A percentile compares a stretch with the other conserved stretches of the same genome.
Conservation (phyloP, 1,140 invertebrate species). For the Ctenoplectra terminalis region DNA sequence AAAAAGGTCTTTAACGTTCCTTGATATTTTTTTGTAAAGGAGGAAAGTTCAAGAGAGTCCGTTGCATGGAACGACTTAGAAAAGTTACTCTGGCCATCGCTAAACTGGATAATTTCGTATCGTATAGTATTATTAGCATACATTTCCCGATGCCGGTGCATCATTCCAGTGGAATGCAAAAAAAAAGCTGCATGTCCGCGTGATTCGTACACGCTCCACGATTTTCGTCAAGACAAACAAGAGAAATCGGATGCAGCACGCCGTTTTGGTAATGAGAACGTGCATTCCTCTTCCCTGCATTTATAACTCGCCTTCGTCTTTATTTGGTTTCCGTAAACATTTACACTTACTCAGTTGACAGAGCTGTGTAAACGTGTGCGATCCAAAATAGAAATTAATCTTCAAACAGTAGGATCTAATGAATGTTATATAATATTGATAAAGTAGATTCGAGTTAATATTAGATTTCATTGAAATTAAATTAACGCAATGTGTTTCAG, state of each 20-base stretch:
- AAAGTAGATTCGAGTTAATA: background rate
- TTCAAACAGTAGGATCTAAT: background rate
- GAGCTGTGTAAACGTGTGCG: no score
- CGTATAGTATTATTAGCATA: slow-evolving; percentile 37
- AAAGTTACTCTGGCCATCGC: background rate
- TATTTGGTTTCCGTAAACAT: background rate
- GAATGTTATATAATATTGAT: background rate
- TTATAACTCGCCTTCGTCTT: background rate
- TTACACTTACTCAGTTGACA: background rate
- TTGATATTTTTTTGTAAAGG: background rate
- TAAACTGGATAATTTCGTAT: slow-evolving; percentile 28
- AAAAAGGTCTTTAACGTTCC: background rate
- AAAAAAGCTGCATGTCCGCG: background rate
- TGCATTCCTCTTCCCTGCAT: background rate
- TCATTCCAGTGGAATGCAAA: slow-evolving; percentile 22
- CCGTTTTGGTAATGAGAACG: background rate
- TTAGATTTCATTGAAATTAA: background rate
- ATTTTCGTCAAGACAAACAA: background rate
- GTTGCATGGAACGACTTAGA: background rate
- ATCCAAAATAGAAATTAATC: background rate
- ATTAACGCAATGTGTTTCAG: background rate
- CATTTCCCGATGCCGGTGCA: slow-evolving; percentile 13
- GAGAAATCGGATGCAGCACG: background rate
- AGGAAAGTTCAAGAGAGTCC: background rate
- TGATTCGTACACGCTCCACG: no score